Evolutionary conservation across 2,113 vertebrate species (phyloP).

Genomic region (Tachuris rubrigastra): DNA sequence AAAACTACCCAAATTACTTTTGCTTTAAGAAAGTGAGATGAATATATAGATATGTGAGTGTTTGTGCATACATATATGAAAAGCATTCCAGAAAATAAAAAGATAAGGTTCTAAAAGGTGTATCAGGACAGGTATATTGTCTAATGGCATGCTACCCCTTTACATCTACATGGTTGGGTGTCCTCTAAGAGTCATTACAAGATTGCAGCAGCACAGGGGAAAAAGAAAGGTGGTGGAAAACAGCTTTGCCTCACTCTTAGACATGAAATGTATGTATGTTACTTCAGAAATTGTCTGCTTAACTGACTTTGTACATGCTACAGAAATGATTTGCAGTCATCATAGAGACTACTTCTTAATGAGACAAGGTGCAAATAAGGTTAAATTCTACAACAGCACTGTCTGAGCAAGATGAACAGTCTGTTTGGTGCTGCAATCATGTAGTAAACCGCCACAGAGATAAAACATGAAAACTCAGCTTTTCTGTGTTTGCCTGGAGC

Average conservation of each 20-base stretch:
- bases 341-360: background rate
- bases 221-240: background rate
- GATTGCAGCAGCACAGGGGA: rapidly evolving
- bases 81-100: background rate
- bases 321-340: background rate
- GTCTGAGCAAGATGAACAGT: background rate
- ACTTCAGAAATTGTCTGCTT: background rate
- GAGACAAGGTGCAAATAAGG: background rate
- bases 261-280: background rate
- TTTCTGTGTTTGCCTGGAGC: background rate
- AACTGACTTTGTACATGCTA: background rate
- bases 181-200: background rate
- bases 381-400: background rate
- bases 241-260: background rate
- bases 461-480: background rate
- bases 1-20: background rate
- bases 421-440: background rate
- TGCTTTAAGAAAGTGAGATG: background rate
- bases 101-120: background rate
- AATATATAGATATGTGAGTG: background rate
- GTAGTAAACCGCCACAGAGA: background rate
- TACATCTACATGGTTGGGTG: background rate
- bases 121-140: background rate
- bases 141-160: background rate
- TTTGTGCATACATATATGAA: background rate